Percentiles rank a stretch among this genome's conserved stretches.
Conservation (phyloP, 2,113 vertebrate genomes). For the Vulpes ferrilata region DNA sequence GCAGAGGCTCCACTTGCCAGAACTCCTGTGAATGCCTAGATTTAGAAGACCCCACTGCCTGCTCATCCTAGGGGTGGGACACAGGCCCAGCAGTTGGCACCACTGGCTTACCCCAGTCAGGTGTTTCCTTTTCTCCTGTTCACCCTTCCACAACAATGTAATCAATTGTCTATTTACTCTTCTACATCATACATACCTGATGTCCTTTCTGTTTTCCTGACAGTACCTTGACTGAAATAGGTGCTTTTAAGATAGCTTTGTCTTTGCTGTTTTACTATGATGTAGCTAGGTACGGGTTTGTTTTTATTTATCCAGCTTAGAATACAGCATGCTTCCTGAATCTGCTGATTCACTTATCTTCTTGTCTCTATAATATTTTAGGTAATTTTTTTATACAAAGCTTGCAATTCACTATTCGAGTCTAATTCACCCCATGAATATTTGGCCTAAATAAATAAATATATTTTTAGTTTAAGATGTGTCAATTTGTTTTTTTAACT, state of each 20-base stretch:
- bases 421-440: not conserved
- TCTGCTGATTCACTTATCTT: not conserved
- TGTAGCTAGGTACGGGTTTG: not conserved
- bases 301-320: not conserved
- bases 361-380: not conserved
- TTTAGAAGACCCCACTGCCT: not conserved
- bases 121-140: not conserved
- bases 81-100: not conserved
- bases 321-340: not conserved
- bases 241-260: not conserved
- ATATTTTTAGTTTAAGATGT: slow-evolving; percentile 11
- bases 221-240: not conserved
- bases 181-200: not conserved
- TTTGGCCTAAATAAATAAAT: not conserved
- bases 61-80: not conserved
- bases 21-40: not conserved
- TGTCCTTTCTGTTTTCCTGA: not conserved
- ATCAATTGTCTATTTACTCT: not conserved
- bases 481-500: not conserved
- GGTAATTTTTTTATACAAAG: not conserved
- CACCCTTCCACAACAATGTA: not conserved
- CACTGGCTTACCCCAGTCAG: not conserved
- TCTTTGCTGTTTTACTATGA: not conserved
- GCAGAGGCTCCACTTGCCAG: not conserved
- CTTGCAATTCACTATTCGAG: not conserved